These are phyloP conservation scores for Salvelinus alpinus DNA, from an alignment of 2,113 vertebrate genomes.

Conservation along the genomic window DNA sequence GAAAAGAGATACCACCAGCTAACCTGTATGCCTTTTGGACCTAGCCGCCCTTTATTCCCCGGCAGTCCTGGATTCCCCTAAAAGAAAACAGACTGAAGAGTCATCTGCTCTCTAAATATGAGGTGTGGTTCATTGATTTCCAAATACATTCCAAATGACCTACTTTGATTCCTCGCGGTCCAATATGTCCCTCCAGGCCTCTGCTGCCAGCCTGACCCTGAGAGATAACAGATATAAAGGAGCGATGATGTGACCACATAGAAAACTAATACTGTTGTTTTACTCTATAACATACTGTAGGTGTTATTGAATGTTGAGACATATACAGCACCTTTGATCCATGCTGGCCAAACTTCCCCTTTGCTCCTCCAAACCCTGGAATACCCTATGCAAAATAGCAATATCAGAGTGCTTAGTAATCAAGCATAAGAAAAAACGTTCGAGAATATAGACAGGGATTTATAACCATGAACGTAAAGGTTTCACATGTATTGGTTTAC, in stretches of 20 bases:
- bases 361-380: slow-evolving; percentile 63
- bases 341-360: slow-evolving; percentile 43
- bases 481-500: slow-evolving; percentile 30
- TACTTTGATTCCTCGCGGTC: slow-evolving; percentile 69
- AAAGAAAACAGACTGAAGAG: not conserved
- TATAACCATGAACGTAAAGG: too few relatives aligned
- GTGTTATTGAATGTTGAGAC: not conserved
- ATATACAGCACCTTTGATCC: slow-evolving; percentile 60
- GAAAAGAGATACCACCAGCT: not conserved
- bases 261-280: not conserved
- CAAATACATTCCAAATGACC: not conserved
- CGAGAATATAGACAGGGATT: too few relatives aligned
- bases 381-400: slow-evolving; percentile 56
- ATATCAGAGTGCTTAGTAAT: too few relatives aligned
- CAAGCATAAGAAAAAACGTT: too few relatives aligned
- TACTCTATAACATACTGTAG: not conserved
- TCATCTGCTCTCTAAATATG: not conserved
- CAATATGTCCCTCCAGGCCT: slow-evolving; percentile 59
- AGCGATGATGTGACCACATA: not conserved
- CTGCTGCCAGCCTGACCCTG: slow-evolving; percentile 64
- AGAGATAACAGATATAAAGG: not conserved
- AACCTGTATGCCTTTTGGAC: slow-evolving; percentile 67
- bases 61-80: slow-evolving; percentile 66
- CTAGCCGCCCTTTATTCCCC: slow-evolving; percentile 59
- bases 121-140: not conserved